phyloP scores from a whole-genome alignment of 2,113 vertebrate genomes.

The Eleginops maclovinus region DNA sequence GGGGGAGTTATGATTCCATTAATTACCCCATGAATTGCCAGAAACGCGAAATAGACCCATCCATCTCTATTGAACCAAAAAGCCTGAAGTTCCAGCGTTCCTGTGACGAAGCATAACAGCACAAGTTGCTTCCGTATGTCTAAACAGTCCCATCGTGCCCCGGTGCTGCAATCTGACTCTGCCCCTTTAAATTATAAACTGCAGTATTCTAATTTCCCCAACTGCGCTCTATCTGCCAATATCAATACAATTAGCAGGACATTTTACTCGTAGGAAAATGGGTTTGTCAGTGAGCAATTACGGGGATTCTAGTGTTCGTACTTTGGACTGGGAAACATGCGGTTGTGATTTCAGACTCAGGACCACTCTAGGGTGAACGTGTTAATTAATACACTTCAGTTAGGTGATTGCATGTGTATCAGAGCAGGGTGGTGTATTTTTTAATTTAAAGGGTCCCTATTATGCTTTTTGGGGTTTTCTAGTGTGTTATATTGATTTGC shows the following conservation, averaged over 20 bases:
- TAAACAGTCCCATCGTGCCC: conserved; percentile 57
- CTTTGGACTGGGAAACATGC: conserved; percentile 37
- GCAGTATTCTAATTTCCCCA: conserved; percentile 62
- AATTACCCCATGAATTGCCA: conserved; percentile 59
- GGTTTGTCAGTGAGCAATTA: conserved; percentile 59
- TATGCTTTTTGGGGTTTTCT: no score
- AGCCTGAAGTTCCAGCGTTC: conserved; percentile 23
- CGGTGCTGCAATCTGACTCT: conserved; percentile 51
- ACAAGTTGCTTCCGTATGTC: conserved; percentile 75
- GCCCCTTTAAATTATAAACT: conserved; percentile 61
- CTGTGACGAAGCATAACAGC: conserved; percentile 51
- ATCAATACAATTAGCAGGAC: conserved; percentile 73
- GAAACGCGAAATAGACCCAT: conserved; percentile 56
- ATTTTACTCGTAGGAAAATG: conserved; percentile 60
- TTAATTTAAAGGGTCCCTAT: no score
- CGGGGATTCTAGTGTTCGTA: conserved; percentile 26
- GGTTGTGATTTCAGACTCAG: conserved; percentile 56
- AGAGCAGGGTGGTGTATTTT: neutral
- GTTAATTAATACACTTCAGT: conserved; percentile 37
- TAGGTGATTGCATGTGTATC: conserved; percentile 13
- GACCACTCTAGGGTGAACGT: conserved; percentile 27
- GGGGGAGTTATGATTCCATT: conserved; percentile 47
- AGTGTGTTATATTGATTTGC: no score
- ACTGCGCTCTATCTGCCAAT: conserved; percentile 62
- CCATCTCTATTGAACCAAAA: conserved; percentile 53